Conservation (phyloP, 2,113 vertebrate species). For the Tragelaphus strepsiceros region DNA sequence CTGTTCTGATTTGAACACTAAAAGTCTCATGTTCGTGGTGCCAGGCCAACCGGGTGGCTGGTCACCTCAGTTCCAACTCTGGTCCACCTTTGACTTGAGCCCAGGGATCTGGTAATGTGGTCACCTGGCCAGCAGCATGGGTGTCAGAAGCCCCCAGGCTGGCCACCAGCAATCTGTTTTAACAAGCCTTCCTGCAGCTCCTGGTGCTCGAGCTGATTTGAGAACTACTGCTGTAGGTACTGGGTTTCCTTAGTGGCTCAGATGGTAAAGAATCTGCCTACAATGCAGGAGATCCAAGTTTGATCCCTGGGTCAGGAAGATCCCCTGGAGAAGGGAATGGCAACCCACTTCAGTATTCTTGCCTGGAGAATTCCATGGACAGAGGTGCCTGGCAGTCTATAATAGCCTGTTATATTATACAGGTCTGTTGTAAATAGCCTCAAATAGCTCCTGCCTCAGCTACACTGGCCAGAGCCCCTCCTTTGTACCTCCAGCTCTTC, state of each 20-base stretch:
- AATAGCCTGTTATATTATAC: no score
- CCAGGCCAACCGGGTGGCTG: neutral
- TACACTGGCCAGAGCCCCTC: neutral
- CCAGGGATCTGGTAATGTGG: neutral
- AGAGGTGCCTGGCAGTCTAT: neutral
- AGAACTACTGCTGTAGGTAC: neutral
- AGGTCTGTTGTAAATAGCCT: neutral
- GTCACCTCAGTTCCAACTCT: neutral
- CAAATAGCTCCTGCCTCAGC: neutral
- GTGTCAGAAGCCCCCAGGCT: neutral
- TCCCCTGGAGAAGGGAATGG: neutral
- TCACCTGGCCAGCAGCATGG: neutral
- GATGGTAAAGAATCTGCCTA: neutral
- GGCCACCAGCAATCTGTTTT: neutral
- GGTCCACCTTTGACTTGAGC: neutral
- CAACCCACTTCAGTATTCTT: neutral
- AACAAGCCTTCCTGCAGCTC: neutral
- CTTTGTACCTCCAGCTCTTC: neutral
- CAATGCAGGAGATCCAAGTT: neutral
- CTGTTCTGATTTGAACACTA: neutral
- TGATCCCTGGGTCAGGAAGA: neutral
- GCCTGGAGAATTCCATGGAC: neutral
- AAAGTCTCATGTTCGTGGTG: neutral
- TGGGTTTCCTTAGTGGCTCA: neutral
- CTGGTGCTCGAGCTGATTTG: neutral